These are phyloP conservation scores for Coenonympha glycerion DNA, from an alignment of 2,888 invertebrate species.

Conservation along the genomic window DNA sequence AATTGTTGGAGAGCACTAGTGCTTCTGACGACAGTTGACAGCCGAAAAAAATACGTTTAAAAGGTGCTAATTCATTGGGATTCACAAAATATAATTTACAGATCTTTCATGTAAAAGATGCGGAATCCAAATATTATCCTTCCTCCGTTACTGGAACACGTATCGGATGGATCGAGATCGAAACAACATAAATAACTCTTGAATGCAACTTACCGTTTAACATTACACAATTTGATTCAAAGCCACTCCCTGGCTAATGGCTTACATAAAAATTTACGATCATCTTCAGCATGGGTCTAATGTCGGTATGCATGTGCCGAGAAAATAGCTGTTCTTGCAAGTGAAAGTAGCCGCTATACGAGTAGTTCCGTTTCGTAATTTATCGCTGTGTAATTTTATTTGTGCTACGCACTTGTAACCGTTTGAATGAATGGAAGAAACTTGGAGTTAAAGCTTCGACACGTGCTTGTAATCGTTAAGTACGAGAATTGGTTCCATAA, in stretches of 20 bases:
- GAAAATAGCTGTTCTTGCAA: slow-evolving; percentile 60
- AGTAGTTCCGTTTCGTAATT: slow-evolving; percentile 66
- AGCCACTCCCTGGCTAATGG: slow-evolving; percentile 36
- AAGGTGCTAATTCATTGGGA: not conserved
- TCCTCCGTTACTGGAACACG: not conserved
- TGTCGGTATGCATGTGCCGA: slow-evolving; percentile 41
- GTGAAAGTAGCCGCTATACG: slow-evolving; percentile 67
- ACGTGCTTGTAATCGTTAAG: not conserved
- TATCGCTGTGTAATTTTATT: slow-evolving; percentile 43
- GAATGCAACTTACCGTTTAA: slow-evolving; percentile 10
- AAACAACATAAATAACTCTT: slow-evolving; percentile 2
- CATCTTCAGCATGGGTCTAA: slow-evolving; percentile 42
- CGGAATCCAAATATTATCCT: not conserved
- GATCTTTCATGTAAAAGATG: not conserved
- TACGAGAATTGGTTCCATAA: not conserved
- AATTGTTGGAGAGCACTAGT: too few species aligned
- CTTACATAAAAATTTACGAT: slow-evolving; percentile 54
- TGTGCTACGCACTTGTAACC: slow-evolving; percentile 27
- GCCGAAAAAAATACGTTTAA: too few species aligned
- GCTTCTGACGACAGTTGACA: too few species aligned
- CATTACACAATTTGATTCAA: slow-evolving; percentile 42
- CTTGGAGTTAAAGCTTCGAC: not conserved
- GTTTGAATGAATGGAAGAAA: slow-evolving; percentile 1
- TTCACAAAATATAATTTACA: not conserved
- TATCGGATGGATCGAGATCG: not conserved